Percentiles rank a stretch among this genome's conserved stretches.
These are phyloP conservation scores for Lepus europaeus DNA, from an alignment of 2,113 vertebrate genomes.

Conservation along the genomic window DNA sequence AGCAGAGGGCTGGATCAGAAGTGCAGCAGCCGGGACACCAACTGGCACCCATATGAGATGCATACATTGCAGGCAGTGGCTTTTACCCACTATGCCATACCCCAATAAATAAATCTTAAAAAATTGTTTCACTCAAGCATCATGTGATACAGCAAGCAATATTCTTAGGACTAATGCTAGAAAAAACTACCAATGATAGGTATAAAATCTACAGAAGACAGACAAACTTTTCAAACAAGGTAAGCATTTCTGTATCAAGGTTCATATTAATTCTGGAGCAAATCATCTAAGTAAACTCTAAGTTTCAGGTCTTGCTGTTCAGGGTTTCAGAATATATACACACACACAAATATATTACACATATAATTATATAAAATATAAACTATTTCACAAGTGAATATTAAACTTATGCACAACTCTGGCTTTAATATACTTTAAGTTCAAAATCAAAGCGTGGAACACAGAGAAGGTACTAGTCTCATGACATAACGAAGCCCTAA, in stretches of 20 bases:
- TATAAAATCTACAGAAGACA: slow-evolving; percentile 39
- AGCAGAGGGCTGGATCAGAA: no score
- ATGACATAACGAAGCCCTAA: not conserved
- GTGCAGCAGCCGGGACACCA: no score
- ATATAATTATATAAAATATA: not conserved
- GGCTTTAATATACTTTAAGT: slow-evolving; percentile 37
- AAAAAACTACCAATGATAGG: slow-evolving; percentile 12
- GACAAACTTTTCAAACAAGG: slow-evolving; percentile 53
- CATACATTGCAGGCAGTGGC: no score
- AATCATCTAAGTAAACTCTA: not conserved
- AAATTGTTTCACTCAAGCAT: not conserved
- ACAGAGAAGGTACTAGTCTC: not conserved
- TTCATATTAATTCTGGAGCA: slow-evolving; percentile 41
- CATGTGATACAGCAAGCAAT: not conserved
- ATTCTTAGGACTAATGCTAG: not conserved
- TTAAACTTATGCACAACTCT: slow-evolving; percentile 10
- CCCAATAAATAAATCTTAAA: no score
- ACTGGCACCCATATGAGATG: no score
- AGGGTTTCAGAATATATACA: slow-evolving; percentile 2
- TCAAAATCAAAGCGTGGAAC: slow-evolving; percentile 44
- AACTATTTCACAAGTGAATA: not conserved
- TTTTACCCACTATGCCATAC: no score
- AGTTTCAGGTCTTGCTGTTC: slow-evolving; percentile 8
- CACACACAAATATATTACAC: not conserved
- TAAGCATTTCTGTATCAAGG: slow-evolving; percentile 20